A percentile compares a stretch with the other conserved stretches of the same genome.
phyloP scores from a whole-genome alignment of 1,140 invertebrate genomes.

The Drosophila bocki region DNA sequence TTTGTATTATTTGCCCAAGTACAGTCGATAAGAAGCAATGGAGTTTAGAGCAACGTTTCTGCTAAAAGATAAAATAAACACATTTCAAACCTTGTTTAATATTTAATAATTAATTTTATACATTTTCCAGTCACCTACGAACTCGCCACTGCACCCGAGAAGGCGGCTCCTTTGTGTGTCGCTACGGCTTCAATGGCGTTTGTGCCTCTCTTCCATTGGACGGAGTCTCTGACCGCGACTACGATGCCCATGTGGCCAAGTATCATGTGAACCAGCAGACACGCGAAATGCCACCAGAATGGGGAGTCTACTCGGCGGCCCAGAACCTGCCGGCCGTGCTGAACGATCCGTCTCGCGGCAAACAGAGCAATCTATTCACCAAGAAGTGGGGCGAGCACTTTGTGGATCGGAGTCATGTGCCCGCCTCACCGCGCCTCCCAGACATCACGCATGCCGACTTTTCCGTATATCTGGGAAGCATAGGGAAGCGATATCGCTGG shows the following conservation, averaged over 20 bases:
- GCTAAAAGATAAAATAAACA: neutral
- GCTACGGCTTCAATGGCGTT: constrained; percentile 95
- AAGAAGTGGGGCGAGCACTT: constrained; percentile 99
- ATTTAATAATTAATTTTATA: neutral
- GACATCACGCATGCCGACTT: constrained; percentile 94
- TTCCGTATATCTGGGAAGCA: constrained; percentile 93
- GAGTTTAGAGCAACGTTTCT: neutral
- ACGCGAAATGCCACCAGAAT: constrained; percentile 86
- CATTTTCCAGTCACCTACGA: constrained; percentile 89
- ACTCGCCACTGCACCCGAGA: constrained; percentile 94
- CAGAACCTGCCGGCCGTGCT: constrained; percentile 98
- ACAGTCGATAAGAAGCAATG: neutral
- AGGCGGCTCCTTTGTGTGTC: constrained; percentile 95
- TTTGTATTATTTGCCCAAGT: neutral
- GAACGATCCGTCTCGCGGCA: constrained; percentile 96
- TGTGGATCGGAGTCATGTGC: constrained; percentile 91
- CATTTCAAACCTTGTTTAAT: neutral
- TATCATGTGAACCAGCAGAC: constrained; percentile 90
- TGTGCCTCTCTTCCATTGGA: constrained; percentile 94
- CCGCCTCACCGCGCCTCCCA: constrained; percentile 92
- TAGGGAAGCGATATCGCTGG: constrained; percentile 88
- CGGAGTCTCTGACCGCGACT: constrained; percentile 95
- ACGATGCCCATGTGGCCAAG: constrained; percentile 93
- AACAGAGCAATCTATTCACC: constrained; percentile 97
- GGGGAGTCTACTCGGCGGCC: constrained; percentile 92